Base-by-base conservation (phyloP, 2,797 vertebrate species). In the Megaceryle alcyon region DNA sequence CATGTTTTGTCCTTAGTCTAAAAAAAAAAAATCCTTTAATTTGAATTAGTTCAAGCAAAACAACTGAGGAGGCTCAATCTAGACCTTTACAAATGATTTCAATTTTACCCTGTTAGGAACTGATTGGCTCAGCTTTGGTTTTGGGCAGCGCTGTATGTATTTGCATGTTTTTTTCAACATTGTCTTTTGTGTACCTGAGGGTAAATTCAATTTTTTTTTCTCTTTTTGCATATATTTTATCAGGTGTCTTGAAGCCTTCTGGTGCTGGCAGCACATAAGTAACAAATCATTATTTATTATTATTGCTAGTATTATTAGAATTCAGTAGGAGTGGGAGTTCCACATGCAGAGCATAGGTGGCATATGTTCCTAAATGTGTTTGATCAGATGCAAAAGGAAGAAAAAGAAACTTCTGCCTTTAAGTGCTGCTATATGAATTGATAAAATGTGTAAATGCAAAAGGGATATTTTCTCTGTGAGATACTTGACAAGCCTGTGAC, bases 281-380 rank as follows among this genome's bases (percentile, higher is more conserved):
- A 91, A 60, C 61, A 57, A 84, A 60, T 66, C 3, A 1, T 72
- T 94, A 86, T 53, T 90, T 90, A 83, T 95, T 93, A 79, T 88
- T 94, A 77, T 72, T 92, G 70, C 51, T 86, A 44, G 21, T 92
- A 86, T 86, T 95, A 66, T 43, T 93, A 86, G 80, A 92, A 86
- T 68, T 88, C 37, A 60, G 48, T 77, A 29, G 12, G 19, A 86
- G 59, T 82, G 59, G 77, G 85, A 79, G 73, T 86, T 90, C 31
- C 43, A 68, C 69, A 73, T 86, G 70, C 39, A 88, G 26, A 84
- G 63, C 64, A 64, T 63, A 77, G 85, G 87, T 92, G 80, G 35
- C 63, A 41, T 76, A 21, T 43, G 29, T 83, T 93, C 31, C 54
- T 94, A 37, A 79, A 90, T 70, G 63, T 63, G 16, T 46, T 77